These are phyloP conservation scores for Drosophila tanythrix DNA, from an alignment of 2,888 invertebrate species.

Conservation along the genomic window DNA sequence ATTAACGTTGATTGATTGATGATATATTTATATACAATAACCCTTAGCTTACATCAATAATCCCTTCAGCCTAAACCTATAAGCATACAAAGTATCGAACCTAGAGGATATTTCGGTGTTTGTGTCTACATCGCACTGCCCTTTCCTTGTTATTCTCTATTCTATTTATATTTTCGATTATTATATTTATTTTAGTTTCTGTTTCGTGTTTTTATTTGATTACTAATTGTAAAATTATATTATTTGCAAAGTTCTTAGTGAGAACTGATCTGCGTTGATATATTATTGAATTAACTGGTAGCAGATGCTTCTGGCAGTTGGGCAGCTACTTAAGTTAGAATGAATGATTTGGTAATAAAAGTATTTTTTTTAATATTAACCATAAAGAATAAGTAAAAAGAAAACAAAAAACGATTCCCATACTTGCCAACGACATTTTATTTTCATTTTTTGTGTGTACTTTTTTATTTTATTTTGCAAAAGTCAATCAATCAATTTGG, in stretches of 20 bases:
- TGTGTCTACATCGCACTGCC: too few species aligned
- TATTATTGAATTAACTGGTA: background rate
- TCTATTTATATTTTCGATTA: background rate
- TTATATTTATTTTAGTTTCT: background rate
- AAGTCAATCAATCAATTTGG: background rate
- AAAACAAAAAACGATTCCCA: background rate
- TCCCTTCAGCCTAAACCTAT: background rate
- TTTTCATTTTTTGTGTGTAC: background rate
- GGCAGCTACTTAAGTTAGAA: background rate
- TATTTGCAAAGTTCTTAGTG: background rate
- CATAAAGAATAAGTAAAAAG: background rate
- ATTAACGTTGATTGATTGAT: background rate
- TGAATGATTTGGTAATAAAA: background rate
- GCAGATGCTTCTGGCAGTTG: background rate
- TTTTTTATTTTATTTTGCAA: background rate
- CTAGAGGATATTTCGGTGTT: background rate
- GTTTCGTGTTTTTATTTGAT: background rate
- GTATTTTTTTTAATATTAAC: background rate
- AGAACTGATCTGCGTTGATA: background rate
- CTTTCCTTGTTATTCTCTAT: too few species aligned
- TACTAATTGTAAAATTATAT: background rate
- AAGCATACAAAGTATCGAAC: background rate
- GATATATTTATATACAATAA: background rate
- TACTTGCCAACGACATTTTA: background rate
- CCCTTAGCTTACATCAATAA: background rate